Conservation (phyloP, 2,888 invertebrate genomes). For the Conomelus anceps region DNA sequence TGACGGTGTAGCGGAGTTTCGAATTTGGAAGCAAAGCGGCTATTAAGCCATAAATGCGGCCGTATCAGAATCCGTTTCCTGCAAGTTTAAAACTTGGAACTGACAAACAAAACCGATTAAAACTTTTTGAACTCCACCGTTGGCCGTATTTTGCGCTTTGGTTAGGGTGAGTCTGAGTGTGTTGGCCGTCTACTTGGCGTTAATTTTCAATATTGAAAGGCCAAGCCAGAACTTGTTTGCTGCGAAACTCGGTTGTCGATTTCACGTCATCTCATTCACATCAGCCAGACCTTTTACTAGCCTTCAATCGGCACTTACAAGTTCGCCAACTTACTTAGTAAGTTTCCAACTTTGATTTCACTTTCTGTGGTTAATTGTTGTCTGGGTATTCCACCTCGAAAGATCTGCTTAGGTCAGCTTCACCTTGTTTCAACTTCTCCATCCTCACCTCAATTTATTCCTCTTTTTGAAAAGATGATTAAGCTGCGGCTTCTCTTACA, state of each 20-base stretch:
- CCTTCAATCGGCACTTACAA: not conserved
- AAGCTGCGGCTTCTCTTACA: not conserved
- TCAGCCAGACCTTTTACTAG: not conserved
- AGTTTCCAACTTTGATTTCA: not conserved
- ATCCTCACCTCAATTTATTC: not conserved
- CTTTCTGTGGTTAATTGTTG: not conserved
- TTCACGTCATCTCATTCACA: no score
- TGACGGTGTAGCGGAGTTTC: not conserved
- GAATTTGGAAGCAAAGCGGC: not conserved
- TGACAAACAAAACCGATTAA: not conserved
- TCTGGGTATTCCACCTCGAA: not conserved
- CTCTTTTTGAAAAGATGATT: not conserved
- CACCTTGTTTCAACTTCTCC: not conserved
- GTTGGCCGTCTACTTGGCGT: not conserved
- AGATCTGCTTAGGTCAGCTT: not conserved
- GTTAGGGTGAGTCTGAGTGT: not conserved
- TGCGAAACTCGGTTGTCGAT: not conserved
- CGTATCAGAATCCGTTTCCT: not conserved
- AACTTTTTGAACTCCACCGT: not conserved
- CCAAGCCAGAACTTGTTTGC: not conserved
- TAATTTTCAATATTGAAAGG: not conserved
- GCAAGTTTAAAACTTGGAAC: not conserved
- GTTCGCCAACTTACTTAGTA: not conserved
- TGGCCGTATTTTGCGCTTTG: not conserved
- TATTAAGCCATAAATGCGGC: not conserved